Conservation (phyloP, 2,113 vertebrate genomes). For the Cyprinodon brontotheroides region DNA sequence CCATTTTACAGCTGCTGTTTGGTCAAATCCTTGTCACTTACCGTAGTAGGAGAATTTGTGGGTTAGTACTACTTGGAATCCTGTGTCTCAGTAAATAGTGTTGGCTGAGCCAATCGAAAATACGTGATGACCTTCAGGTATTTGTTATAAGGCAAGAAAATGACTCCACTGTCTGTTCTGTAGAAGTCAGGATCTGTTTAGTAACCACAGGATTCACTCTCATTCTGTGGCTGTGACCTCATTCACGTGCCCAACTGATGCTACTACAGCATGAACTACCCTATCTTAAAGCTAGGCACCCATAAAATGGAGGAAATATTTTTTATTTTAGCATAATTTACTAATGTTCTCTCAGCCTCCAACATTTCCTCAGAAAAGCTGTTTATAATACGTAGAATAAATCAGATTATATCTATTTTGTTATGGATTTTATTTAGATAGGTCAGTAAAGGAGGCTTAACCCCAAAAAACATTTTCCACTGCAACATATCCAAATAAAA, state of each 20-base stretch:
- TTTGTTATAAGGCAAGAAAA: slow-evolving; percentile 58
- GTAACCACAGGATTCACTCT: slow-evolving; percentile 39
- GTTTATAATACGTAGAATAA: neutral
- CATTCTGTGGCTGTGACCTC: slow-evolving; percentile 43
- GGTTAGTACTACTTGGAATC: slow-evolving; percentile 20
- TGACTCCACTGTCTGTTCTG: slow-evolving; percentile 24
- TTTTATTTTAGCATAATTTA: neutral
- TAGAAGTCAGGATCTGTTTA: slow-evolving; percentile 41
- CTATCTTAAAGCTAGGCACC: slow-evolving; percentile 1
- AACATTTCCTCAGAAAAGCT: neutral
- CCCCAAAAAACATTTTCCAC: too few species aligned
- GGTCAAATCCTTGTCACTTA: slow-evolving; percentile 4
- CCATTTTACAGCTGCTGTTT: neutral
- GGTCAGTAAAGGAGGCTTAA: too few species aligned
- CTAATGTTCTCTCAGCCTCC: neutral
- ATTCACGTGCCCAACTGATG: slow-evolving; percentile 45
- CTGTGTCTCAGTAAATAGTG: slow-evolving; percentile 16
- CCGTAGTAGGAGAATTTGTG: neutral
- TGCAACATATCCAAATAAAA: too few species aligned
- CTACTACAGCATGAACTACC: slow-evolving; percentile 24
- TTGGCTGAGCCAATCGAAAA: slow-evolving; percentile 16
- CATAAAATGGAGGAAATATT: neutral
- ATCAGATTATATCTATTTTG: neutral
- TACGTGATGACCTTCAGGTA: slow-evolving; percentile 44
- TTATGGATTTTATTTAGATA: neutral